phyloP scores from a whole-genome alignment of 2,113 vertebrate species.

The Cynopterus brachyotis region DNA sequence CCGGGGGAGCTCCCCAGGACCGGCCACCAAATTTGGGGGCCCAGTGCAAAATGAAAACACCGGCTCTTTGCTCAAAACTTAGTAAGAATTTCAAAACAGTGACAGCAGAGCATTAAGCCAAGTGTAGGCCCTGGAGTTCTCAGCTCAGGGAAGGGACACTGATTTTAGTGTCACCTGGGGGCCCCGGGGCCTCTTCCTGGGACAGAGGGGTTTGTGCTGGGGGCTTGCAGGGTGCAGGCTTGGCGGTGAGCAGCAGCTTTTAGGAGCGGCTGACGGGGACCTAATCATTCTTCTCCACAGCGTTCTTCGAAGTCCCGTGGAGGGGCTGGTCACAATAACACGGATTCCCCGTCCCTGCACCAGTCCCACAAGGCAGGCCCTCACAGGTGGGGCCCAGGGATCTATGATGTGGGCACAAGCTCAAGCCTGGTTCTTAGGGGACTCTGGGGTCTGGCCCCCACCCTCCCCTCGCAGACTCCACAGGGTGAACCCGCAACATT shows the following conservation, averaged over 20 bases:
- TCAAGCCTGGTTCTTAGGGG: neutral
- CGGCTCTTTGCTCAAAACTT: neutral
- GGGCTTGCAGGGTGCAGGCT: fast-evolving
- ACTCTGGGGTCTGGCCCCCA: neutral
- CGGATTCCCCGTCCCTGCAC: fast-evolving
- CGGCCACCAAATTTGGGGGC: neutral
- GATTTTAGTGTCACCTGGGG: neutral
- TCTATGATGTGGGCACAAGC: fast-evolving
- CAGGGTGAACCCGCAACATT: no score
- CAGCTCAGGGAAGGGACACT: neutral
- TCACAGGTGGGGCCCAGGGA: neutral
- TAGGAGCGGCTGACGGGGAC: neutral
- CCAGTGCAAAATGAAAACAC: neutral
- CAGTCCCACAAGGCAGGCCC: no score
- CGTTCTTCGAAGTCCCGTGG: neutral
- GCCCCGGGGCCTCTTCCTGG: neutral
- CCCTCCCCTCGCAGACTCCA: no score
- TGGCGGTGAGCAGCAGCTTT: neutral
- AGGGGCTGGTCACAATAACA: no score
- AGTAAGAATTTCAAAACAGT: neutral
- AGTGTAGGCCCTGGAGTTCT: neutral
- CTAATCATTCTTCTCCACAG: neutral
- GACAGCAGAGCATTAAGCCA: neutral
- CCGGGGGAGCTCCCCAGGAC: neutral
- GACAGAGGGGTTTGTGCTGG: neutral